Base-by-base conservation (phyloP, 2,797 vertebrate genomes). In the Taenioides sp. region DNA sequence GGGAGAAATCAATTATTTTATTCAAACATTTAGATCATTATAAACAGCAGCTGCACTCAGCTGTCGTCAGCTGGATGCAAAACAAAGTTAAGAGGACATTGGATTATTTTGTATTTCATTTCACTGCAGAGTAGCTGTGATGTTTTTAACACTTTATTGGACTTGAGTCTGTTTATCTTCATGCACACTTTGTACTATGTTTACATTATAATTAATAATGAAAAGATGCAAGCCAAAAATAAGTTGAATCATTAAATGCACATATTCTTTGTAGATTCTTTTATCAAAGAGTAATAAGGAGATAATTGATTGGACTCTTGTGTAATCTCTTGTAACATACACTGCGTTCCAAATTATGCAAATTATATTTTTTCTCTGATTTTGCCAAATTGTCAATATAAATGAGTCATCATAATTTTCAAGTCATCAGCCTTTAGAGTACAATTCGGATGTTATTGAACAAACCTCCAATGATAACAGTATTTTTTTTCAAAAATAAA, bases 31-130 rank as follows among this genome's bases (percentile, higher is more conserved):
- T 4, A 66, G 47, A 50, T 62, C 37, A 47, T 23, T 55, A 18
- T 49, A 61, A 9, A 27, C 23, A 69, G 67, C 79, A 77, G 76
- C 74, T 73, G 79, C n/a, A 23, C 20, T 7, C 77, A 80, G 73
- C 67, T 82, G 75, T 61, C 68, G 52, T 66, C 71, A 50, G 22
- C n/a, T 34, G 57, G 18, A 72, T 47, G 65, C 49, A 37, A 59
- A 1, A 47, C 25, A 61, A 65, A 52, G 9, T 7, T 25, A 17
- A 49, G 37, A 43, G 34, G 65, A 66, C 10, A 60, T 16, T 49
- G 22, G 1, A 2, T 52, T 70, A 59, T 67, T 78, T 75, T 67
- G 5, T 54, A 64, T 22, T 60, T 3, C 43, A 37, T 63, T 55
- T 72, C 5, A 23, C 52, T 25, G 23, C 25, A 58, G 55, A 25